These are phyloP conservation scores for Ooceraea biroi DNA, from an alignment of 1,140 invertebrate genomes.

Conservation along the genomic window DNA sequence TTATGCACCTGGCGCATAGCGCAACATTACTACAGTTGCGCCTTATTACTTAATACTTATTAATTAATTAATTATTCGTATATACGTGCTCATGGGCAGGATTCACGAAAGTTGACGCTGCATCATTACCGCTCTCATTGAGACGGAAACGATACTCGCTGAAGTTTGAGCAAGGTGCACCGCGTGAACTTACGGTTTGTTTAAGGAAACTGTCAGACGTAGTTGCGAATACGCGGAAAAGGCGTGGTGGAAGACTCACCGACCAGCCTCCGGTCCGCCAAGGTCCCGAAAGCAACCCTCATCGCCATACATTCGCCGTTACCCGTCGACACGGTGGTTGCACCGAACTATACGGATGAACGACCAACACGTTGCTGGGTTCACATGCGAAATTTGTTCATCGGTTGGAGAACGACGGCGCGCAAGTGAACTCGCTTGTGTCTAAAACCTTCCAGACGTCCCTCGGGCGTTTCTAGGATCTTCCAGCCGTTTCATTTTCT, in stretches of 20 bases:
- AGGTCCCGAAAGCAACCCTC: slow-evolving; percentile 35
- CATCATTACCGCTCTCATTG: background rate
- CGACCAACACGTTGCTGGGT: slow-evolving; percentile 56
- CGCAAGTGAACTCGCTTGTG: background rate
- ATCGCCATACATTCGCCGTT: slow-evolving; percentile 25
- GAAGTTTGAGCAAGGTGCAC: slow-evolving; percentile 58
- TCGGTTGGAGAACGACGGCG: slow-evolving; percentile 53
- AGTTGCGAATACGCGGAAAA: slow-evolving; percentile 77
- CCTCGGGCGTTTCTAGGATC: background rate
- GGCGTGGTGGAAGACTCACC: slow-evolving; percentile 78
- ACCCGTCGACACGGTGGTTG: slow-evolving; percentile 27
- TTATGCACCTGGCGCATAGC: too few relatives aligned
- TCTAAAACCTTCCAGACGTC: background rate
- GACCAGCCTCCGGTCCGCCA: slow-evolving; percentile 45
- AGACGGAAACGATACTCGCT: slow-evolving; percentile 28
- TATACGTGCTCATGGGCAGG: background rate
- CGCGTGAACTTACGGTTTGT: slow-evolving; percentile 75
- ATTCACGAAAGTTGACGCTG: background rate
- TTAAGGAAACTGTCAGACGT: slow-evolving; percentile 76
- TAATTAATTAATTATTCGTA: background rate
- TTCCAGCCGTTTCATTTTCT: background rate
- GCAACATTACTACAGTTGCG: too few relatives aligned
- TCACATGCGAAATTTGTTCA: slow-evolving; percentile 79
- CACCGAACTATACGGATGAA: slow-evolving; percentile 14
- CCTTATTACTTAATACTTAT: background rate